phyloP scores from a whole-genome alignment of 2,888 invertebrate species.

The Silvanus unidentatus region DNA sequence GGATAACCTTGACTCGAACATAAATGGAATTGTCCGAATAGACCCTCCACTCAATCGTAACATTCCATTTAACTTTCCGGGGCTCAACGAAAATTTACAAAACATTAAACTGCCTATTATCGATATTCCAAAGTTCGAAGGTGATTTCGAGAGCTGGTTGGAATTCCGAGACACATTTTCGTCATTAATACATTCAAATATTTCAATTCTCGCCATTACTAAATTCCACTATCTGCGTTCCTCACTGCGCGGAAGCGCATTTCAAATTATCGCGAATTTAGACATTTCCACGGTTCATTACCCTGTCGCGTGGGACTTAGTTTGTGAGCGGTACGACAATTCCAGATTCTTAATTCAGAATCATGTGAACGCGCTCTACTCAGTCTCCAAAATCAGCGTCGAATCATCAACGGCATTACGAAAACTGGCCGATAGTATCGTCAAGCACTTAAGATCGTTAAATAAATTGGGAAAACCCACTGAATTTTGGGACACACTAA shows the following conservation, averaged over 20 bases:
- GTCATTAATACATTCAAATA: slow-evolving; percentile 10
- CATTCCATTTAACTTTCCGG: too few species aligned
- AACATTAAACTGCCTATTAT: slow-evolving; percentile 4
- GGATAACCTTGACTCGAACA: too few species aligned
- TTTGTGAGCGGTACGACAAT: slow-evolving; percentile 22
- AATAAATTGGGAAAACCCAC: slow-evolving; percentile 9
- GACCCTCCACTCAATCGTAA: too few species aligned
- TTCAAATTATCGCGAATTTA: slow-evolving; percentile 10
- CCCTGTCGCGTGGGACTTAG: slow-evolving; percentile 12
- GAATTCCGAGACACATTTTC: slow-evolving; percentile 13
- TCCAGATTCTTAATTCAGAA: slow-evolving; percentile 20
- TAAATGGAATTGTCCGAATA: too few species aligned
- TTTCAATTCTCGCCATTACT: slow-evolving; percentile 10
- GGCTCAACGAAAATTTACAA: not conserved
- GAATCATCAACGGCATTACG: too few species aligned
- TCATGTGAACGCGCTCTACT: slow-evolving; percentile 22
- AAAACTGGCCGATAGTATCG: too few species aligned
- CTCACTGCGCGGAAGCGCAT: slow-evolving; percentile 10
- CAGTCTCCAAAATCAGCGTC: slow-evolving; percentile 13
- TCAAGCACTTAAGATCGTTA: too few species aligned
- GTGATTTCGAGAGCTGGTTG: slow-evolving; percentile 7
- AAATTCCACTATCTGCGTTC: slow-evolving; percentile 16
- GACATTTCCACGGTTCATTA: slow-evolving; percentile 14
- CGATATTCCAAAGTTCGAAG: slow-evolving; percentile 9
- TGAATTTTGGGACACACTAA: too few species aligned